A percentile compares a stretch with the other conserved stretches of the same genome.
These are phyloP conservation scores for Danio tinwini DNA, from an alignment of 2,797 vertebrate genomes.

Conservation along the genomic window DNA sequence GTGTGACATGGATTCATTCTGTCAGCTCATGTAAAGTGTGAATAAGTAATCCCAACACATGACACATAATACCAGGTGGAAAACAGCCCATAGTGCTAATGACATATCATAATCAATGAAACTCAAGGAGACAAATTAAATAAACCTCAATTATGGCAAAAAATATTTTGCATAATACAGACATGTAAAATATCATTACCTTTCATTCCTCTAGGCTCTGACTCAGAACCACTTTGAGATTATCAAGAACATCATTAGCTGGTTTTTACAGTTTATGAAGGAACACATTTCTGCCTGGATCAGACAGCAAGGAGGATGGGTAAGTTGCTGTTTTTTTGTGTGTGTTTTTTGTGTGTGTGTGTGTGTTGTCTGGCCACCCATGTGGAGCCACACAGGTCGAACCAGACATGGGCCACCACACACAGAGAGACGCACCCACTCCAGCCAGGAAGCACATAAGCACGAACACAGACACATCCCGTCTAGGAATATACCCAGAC, in stretches of 20 bases:
- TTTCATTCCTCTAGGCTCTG: conserved; percentile 70
- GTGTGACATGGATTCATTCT: too few relatives aligned
- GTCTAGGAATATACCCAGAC: conserved; percentile 29
- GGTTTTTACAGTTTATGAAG: conserved; percentile 78
- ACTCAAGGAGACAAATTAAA: too few relatives aligned
- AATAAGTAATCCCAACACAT: too few relatives aligned
- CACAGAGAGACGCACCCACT: conserved; percentile 51
- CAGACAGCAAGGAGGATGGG: conserved; percentile 81
- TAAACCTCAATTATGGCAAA: too few relatives aligned
- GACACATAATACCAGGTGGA: too few relatives aligned
- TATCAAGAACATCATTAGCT: conserved; percentile 72
- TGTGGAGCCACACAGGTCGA: conserved; percentile 62
- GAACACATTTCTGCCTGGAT: conserved; percentile 74
- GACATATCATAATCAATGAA: too few relatives aligned
- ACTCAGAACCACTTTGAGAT: conserved; percentile 73
- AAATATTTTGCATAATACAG: conserved; percentile 3
- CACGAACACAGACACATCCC: conserved; percentile 53
- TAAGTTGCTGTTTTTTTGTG: conserved; percentile 65
- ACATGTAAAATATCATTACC: conserved; percentile 24
- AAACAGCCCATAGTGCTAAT: too few relatives aligned
- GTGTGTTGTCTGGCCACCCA: conserved; percentile 54
- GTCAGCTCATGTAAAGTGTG: too few relatives aligned
- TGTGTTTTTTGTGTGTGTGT: too few relatives aligned
- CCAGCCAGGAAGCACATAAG: conserved; percentile 50
- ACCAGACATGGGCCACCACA: conserved; percentile 59